Evolutionary conservation across 2,888 invertebrate genomes (phyloP).

Genomic region (Tethea ocularis): DNA sequence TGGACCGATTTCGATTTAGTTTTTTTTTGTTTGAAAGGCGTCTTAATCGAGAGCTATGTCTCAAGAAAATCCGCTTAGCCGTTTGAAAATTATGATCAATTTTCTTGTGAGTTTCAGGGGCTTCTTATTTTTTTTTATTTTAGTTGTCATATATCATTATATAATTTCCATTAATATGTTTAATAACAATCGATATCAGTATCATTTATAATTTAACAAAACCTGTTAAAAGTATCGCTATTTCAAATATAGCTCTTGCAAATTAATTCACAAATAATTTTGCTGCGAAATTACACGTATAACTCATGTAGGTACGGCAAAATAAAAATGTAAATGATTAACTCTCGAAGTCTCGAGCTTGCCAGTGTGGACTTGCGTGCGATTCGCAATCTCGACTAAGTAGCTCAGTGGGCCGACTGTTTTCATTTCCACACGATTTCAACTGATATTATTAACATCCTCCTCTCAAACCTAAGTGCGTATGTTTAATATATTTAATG

Average conservation of each 20-base stretch:
- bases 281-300: neutral
- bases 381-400: conserved; percentile 53
- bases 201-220: too few species aligned
- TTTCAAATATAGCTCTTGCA: neutral
- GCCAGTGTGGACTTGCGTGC: conserved; percentile 50
- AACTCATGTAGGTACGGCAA: conserved; percentile 2
- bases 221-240: too few species aligned
- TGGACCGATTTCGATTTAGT: too few species aligned
- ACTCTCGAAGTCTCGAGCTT: conserved; percentile 4
- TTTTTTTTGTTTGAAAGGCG: too few species aligned
- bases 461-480: neutral
- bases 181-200: too few species aligned
- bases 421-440: conserved; percentile 30
- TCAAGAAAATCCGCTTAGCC: too few species aligned
- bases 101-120: too few species aligned
- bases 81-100: too few species aligned
- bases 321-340: conserved; percentile 16
- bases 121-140: too few species aligned
- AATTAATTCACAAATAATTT: neutral
- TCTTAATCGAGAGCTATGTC: too few species aligned
- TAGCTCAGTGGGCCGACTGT: conserved; percentile 57
- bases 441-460: conserved; percentile 3
- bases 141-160: too few species aligned
- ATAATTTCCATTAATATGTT: too few species aligned
- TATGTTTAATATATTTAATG: neutral